These are phyloP conservation scores for Ennomos fuscantarius DNA, from an alignment of 2,888 invertebrate genomes.

Conservation along the genomic window DNA sequence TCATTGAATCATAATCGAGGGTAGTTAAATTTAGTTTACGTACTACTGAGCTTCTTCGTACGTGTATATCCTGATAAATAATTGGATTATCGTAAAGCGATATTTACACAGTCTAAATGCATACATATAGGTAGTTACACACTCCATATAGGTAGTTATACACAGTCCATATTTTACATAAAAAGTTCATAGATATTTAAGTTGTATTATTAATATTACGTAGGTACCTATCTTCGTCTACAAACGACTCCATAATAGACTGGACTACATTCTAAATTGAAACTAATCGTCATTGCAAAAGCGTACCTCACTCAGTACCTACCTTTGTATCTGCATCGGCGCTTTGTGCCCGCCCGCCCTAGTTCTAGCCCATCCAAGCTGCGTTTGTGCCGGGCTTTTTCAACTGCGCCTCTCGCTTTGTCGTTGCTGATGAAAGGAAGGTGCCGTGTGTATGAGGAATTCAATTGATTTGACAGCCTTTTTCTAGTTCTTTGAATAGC, in stretches of 20 bases:
- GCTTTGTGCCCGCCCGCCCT: constrained; percentile 34
- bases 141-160: no score
- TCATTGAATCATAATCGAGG: no score
- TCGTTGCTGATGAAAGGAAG: constrained; percentile 21
- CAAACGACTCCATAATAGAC: background rate
- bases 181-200: no score
- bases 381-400: constrained; percentile 23
- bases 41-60: no score
- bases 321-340: constrained; percentile 30
- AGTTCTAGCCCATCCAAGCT: constrained; percentile 13
- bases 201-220: no score
- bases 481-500: constrained; percentile 16
- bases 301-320: constrained; percentile 20
- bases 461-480: constrained; percentile 26
- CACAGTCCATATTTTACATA: no score
- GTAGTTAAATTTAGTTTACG: no score
- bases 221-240: no score
- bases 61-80: no score
- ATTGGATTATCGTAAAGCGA: no score
- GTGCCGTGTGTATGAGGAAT: constrained; percentile 16
- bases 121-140: no score
- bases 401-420: constrained; percentile 26
- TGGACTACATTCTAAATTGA: constrained; percentile 12
- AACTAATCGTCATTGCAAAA: constrained; percentile 25
- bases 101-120: no score